Evolutionary conservation across 1,140 invertebrate genomes (phyloP), one percentile per base, ranked within the genome.

Genomic region (Drosophila subobscura): DNA sequence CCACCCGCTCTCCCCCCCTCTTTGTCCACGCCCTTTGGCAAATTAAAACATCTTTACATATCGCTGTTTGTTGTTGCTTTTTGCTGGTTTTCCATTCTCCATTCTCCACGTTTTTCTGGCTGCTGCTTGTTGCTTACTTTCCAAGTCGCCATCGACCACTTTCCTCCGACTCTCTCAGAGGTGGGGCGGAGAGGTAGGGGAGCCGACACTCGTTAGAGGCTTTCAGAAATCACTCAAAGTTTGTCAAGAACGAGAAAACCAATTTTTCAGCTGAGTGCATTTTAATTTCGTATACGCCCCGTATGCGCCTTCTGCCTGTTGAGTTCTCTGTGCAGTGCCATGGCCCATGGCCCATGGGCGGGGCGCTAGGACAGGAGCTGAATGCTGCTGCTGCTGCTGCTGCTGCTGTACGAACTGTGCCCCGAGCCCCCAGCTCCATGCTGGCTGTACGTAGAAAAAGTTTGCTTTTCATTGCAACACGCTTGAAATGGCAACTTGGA

Each of bases 241-340:
- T 88, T 88, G 84, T 88, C 84, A 88, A 88, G 67, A 86, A 83
- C 78, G 77, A 83, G 76, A 85, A 89, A 91, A 90, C 89, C 89
- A 91, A 91, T 90, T 91, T 91, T 90, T 91, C 89, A 90, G 85
- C 75, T 91, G 80, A 91, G 81, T 78, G 89, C 73, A 89, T 90
- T 89, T 90, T 91, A 89, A 90, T 91, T 91, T 90, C 68, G 84
- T 78, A 72, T 68, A 75, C 79, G 64, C 79, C 63, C 75, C 56
- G 68, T 72, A 61, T 75, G 47, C 72, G 5, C 29, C 33, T 3
- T 37, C 10, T 37, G 51, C 71, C 70, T 74, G 61, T 77, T 72
- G 64, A 75, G 59, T 72, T 59, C 59, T 29, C 33, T 37, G 33
- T 56, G 51, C 74, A 80, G 59, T 46, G 41, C 22, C 44, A 46